Evolutionary conservation across 2,888 invertebrate genomes (phyloP), one percentile per base, ranked within the genome.

Genomic region (Orthosia cruda): DNA sequence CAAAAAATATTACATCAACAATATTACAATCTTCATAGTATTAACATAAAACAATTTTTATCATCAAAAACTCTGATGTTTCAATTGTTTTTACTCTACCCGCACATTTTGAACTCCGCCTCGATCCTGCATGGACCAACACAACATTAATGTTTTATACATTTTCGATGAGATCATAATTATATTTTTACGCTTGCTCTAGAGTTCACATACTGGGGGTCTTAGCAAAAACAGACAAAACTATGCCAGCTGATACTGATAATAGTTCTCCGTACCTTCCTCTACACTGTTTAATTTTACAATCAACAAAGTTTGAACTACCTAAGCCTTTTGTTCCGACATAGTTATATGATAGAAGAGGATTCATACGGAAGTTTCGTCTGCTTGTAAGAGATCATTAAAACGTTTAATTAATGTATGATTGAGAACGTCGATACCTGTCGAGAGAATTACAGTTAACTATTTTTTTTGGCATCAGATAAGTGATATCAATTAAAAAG

Each of bases 121-220:
- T 54, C 62, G 40, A 54, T 58, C 16, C 55, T 57, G 32, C 49
- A 20, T 26, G 45, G 26, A 50, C 32, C 47, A 55, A 40, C 45
- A 40, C 45, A 52, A 62, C 61, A 58, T 65, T 57, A 26, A 26
- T 26, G 32, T 23, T 67, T 80, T 75, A 80, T 80, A 67, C 75
- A 80, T 80, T 80, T 80, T 71, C 55, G 64, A 80, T 80, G 63
- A 80, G 66, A 80, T 80, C 65, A 57, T 52, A n/a, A 26, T 45
- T 26, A 18, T 54, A 64, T 32, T 55, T 32, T 55, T 32, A 47
- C 11, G 47, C 55, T 32, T 13, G 32, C 40, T 49, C 13, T 45
- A 47, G 47, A 57, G 26, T 50, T 74, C 58, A 20, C 18, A 45
- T 0, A 47, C 9, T 40, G 40, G 7, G 40, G 40, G 40, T 40